A percentile compares a stretch with the other conserved stretches of the same genome.
phyloP scores from a whole-genome alignment of 2,113 vertebrate genomes.

The Cygnus atratus region DNA sequence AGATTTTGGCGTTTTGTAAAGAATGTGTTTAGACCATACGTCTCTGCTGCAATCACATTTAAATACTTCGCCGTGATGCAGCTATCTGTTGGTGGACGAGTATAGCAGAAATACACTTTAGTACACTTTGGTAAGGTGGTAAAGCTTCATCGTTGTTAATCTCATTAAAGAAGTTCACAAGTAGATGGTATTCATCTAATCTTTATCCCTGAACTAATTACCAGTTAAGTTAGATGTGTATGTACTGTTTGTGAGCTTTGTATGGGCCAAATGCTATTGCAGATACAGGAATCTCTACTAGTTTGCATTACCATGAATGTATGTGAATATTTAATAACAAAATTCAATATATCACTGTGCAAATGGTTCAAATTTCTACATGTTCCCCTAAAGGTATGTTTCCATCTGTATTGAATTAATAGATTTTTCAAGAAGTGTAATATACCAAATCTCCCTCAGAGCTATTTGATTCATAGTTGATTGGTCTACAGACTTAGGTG shows the following conservation, averaged over 20 bases:
- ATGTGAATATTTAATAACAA: neutral
- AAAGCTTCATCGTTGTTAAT: neutral
- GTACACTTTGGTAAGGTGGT: neutral
- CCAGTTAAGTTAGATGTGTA: neutral
- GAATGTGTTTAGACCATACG: neutral
- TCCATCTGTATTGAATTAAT: neutral
- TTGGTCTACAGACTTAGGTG: neutral
- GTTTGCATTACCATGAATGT: neutral
- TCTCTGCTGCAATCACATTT: neutral
- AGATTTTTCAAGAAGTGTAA: neutral
- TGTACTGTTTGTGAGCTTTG: neutral
- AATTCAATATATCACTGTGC: neutral
- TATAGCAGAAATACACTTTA: neutral
- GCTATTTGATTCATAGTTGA: neutral
- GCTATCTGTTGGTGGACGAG: neutral
- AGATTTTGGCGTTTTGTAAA: neutral
- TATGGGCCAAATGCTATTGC: neutral
- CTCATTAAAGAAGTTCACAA: neutral
- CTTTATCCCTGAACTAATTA: neutral
- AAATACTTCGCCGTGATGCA: neutral
- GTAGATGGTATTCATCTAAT: neutral
- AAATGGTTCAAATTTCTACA: neutral
- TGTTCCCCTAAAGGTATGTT: neutral
- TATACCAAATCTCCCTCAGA: neutral
- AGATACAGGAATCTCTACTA: neutral